A percentile compares a stretch with the other conserved stretches of the same genome.
These are phyloP conservation scores for Nemotelus nigrinus DNA, from an alignment of 2,888 invertebrate species.

Conservation along the genomic window DNA sequence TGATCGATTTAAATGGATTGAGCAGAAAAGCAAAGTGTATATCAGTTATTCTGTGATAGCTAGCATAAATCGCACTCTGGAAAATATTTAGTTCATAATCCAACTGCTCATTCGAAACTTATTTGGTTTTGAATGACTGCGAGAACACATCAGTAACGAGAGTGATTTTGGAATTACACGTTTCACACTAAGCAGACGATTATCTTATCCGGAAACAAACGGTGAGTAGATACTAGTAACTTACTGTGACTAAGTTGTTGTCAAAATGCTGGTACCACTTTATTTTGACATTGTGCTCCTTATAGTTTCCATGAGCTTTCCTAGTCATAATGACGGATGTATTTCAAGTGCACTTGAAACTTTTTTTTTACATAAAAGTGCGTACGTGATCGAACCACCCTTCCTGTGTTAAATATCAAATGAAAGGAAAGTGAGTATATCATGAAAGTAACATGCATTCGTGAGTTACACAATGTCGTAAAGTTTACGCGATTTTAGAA, in stretches of 20 bases:
- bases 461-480: slow-evolving; percentile 6
- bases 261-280: no score
- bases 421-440: not conserved
- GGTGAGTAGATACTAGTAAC: not conserved
- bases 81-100: no score
- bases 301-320: no score
- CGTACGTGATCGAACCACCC: not conserved
- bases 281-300: no score
- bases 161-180: slow-evolving; percentile 33
- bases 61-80: no score
- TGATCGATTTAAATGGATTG: slow-evolving; percentile 4
- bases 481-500: not conserved
- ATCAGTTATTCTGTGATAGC: slow-evolving; percentile 28
- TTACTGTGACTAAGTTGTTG: no score
- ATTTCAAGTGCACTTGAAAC: no score
- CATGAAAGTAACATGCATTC: not conserved
- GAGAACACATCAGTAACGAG: not conserved
- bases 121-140: slow-evolving; percentile 12
- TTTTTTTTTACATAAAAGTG: not conserved
- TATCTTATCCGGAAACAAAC: not conserved
- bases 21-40: slow-evolving; percentile 23
- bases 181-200: slow-evolving; percentile 3
- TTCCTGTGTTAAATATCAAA: not conserved
- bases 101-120: no score
- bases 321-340: no score